phyloP scores from a whole-genome alignment of 2,888 invertebrate genomes.

The Polyommatus iphigenia region DNA sequence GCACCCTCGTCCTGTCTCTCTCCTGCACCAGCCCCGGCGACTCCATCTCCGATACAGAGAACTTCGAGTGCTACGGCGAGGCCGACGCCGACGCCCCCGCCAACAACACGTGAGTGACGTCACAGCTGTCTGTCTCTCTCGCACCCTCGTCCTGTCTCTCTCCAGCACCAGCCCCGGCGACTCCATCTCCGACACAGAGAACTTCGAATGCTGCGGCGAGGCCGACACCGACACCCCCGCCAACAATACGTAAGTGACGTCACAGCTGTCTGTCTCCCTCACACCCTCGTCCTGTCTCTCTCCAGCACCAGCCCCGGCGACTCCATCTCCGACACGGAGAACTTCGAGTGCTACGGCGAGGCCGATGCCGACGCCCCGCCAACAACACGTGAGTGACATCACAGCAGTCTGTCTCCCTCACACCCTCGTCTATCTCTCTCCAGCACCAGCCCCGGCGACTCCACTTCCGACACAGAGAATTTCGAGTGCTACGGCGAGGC shows the following conservation, averaged over 20 bases:
- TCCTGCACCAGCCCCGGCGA: slow-evolving; percentile 66
- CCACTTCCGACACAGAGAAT: slow-evolving; percentile 80
- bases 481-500: slow-evolving; percentile 84
- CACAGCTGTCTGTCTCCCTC: neutral
- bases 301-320: slow-evolving; percentile 65
- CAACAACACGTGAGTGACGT: slow-evolving; percentile 57
- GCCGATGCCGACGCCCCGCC: slow-evolving; percentile 78
- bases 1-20: neutral
- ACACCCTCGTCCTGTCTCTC: neutral
- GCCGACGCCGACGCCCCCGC: slow-evolving; percentile 79
- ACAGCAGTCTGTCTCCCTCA: too few relatives aligned
- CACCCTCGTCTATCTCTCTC: too few relatives aligned
- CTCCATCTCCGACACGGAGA: slow-evolving; percentile 88
- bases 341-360: slow-evolving; percentile 90
- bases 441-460: slow-evolving; percentile 56
- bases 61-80: slow-evolving; percentile 90
- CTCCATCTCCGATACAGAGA: slow-evolving; percentile 88
- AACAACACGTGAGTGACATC: too few relatives aligned
- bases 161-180: slow-evolving; percentile 75
- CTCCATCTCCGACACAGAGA: slow-evolving; percentile 88
- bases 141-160: neutral
- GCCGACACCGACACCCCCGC: slow-evolving; percentile 79
- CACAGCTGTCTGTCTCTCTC: slow-evolving; percentile 2
- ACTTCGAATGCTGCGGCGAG: slow-evolving; percentile 90
- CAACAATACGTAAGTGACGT: slow-evolving; percentile 57